Evolutionary conservation across 1,140 invertebrate genomes (phyloP), one percentile per base, ranked within the genome.

Genomic region (Formica exsecta): DNA sequence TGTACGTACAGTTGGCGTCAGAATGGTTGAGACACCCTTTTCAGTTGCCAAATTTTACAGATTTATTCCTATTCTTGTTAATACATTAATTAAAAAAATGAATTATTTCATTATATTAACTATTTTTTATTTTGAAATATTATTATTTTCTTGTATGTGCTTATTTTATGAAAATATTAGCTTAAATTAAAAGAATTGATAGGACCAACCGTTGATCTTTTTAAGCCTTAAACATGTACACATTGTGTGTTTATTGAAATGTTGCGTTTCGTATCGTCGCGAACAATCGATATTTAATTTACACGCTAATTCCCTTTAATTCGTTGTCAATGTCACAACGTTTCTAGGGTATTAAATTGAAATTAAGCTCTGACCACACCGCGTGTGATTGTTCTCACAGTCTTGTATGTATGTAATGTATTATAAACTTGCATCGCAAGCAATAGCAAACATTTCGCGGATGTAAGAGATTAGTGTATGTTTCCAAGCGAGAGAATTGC

Each of bases 231-330:
- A 65, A 64, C 44, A 29, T 19, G 62, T 19, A 74, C 29, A 62
- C 22, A 25, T 29, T 36, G 5, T 11, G 38, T 59, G n/a, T 74
- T 84, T 61, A 25, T 25, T 22, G 5, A 13, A 51, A 19, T 9
- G 9, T n/a, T 13, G 5, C 38, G 32, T 29, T 65, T 41, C 44
- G 38, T 36, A 62, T 64, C 25, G 38, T 22, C 2, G 25, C 25
- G 11, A 13, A 22, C 32, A 79, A 68, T 80, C 84, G 84, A 86
- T 86, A 86, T 86, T 59, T 80, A 86, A 86, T 80, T 86, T 80
- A 79, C 59, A 29, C 84, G 11, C 64, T 86, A 70, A 79, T 79
- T 66, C 62, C 54, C 48, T 80, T 80, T 86, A 80, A 86, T 80
- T 80, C 75, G 62, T 76, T 66, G 29, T 65, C 59, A 80, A 41